These are phyloP conservation scores for Spilosoma lubricipeda DNA, from an alignment of 2,888 invertebrate species.

Conservation along the genomic window DNA sequence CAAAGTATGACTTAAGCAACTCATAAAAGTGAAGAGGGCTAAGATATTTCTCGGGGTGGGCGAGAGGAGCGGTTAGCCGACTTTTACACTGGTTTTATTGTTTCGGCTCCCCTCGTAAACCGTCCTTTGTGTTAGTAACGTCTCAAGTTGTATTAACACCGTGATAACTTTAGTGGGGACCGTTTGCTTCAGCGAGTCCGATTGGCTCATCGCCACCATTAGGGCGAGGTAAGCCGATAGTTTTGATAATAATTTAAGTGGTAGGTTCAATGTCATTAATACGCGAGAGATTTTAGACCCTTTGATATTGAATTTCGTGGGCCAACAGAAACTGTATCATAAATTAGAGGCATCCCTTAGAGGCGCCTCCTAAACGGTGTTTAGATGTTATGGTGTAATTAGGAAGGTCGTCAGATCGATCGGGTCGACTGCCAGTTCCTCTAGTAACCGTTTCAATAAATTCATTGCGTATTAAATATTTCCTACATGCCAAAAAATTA, in stretches of 20 bases:
- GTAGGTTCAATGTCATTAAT: conserved; percentile 71
- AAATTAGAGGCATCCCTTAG: conserved; percentile 73
- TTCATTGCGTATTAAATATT: conserved; percentile 53
- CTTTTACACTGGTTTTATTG: conserved; percentile 84
- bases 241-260: conserved; percentile 81
- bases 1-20: conserved; percentile 70
- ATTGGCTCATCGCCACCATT: conserved; percentile 70
- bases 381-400: conserved; percentile 72
- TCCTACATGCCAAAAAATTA: conserved; percentile 52
- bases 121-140: conserved; percentile 78
- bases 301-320: conserved; percentile 79
- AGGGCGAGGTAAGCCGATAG: conserved; percentile 71
- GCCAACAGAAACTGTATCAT: conserved; percentile 71
- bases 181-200: conserved; percentile 49
- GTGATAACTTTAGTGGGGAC: conserved; percentile 76
- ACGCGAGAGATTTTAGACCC: conserved; percentile 65
- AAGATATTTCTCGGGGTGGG: conserved; percentile 69
- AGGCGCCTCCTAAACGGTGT: conserved; percentile 66
- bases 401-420: conserved; percentile 62
- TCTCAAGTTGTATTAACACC: conserved; percentile 80
- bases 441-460: conserved; percentile 49
- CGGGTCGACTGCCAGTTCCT: conserved; percentile 50
- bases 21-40: conserved; percentile 76
- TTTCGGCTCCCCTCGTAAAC: conserved; percentile 76
- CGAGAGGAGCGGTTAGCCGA: conserved; percentile 76